phyloP scores from a whole-genome alignment of 2,888 invertebrate genomes.

The Netelia inedita region DNA sequence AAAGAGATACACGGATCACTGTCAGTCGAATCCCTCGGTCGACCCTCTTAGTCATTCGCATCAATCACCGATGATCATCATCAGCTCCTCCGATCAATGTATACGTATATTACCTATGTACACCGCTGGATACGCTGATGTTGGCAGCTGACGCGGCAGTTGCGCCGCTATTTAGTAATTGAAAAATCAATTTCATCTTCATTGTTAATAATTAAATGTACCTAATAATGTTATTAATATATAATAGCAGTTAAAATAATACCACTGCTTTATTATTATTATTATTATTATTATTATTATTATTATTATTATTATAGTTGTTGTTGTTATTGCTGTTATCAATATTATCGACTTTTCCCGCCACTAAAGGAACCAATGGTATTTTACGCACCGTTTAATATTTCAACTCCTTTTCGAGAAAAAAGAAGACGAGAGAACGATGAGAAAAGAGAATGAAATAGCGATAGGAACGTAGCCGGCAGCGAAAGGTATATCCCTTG shows the following conservation, averaged over 20 bases:
- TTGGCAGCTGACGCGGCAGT: conserved; percentile 28
- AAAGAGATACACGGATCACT: conserved; percentile 58
- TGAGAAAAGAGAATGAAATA: background rate
- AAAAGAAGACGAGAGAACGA: background rate
- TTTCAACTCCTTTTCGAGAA: conserved; percentile 25
- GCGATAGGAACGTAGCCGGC: conserved; percentile 9
- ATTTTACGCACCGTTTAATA: conserved; percentile 30
- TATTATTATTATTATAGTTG: background rate
- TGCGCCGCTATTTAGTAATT: conserved; percentile 50
- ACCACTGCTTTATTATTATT: background rate
- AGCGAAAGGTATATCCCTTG: conserved; percentile 48
- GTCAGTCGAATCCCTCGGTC: conserved; percentile 53
- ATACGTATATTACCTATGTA: conserved; percentile 11
- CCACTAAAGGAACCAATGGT: background rate
- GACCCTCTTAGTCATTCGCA: conserved; percentile 58
- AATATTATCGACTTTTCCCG: background rate
- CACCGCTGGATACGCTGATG: conserved; percentile 10
- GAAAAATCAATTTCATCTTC: conserved; percentile 62
- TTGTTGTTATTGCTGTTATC: background rate
- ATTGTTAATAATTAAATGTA: background rate
- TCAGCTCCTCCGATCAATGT: conserved; percentile 43
- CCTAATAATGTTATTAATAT: conserved; percentile 25
- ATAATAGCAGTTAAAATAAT: background rate
- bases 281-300: background rate
- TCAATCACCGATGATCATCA: conserved; percentile 64